Conservation (phyloP, 2,888 invertebrate species). For the Hydrotaea diabolus region DNA sequence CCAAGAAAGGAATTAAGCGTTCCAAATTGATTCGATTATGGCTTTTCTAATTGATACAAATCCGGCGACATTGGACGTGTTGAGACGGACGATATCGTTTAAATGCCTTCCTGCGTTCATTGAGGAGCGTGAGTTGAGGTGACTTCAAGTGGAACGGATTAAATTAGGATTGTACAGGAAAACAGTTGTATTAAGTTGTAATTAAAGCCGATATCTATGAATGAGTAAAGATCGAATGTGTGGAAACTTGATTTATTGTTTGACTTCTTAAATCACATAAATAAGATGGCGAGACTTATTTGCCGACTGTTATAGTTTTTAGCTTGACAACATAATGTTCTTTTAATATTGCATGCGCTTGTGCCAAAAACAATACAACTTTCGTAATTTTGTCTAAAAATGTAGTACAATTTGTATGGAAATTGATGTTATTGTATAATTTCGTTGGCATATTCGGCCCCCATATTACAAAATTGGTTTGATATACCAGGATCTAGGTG, state of each 20-base stretch:
- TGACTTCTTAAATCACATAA: not conserved
- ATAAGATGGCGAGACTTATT: too few relatives aligned
- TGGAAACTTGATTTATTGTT: not conserved
- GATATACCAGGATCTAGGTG: too few relatives aligned
- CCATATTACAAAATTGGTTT: too few relatives aligned
- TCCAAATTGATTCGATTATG: constrained; percentile 74
- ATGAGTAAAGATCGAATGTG: not conserved
- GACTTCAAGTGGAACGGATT: constrained; percentile 26
- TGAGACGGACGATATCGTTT: not conserved
- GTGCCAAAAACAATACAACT: too few relatives aligned
- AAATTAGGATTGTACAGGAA: not conserved
- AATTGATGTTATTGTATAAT: too few relatives aligned
- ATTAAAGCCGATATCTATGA: not conserved
- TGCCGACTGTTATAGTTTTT: too few relatives aligned
- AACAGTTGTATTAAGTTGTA: constrained; percentile 14
- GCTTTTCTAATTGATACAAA: constrained; percentile 69
- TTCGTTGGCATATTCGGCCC: too few relatives aligned
- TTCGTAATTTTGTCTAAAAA: too few relatives aligned
- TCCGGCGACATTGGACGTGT: not conserved
- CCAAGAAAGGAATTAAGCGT: constrained; percentile 72
- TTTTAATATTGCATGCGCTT: too few relatives aligned
- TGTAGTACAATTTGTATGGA: too few relatives aligned
- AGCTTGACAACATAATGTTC: too few relatives aligned
- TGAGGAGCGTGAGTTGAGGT: not conserved
- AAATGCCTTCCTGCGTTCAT: not conserved